Percentiles rank a stretch among this genome's conserved stretches.
phyloP scores from a whole-genome alignment of 1,140 invertebrate genomes.

The Neodiprion virginianus region DNA sequence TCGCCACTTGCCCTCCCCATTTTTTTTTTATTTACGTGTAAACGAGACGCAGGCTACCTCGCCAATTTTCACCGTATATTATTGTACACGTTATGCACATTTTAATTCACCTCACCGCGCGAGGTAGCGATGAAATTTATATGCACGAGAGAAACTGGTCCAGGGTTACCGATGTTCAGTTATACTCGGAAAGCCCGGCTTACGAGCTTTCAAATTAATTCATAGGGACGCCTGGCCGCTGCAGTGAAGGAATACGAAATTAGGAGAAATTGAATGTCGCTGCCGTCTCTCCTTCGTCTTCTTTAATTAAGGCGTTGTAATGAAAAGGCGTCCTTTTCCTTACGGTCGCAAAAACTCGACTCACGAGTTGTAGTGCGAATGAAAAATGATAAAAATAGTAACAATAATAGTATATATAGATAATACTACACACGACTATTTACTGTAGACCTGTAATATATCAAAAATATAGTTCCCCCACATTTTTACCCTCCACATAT shows the following conservation, averaged over 20 bases:
- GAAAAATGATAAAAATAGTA: background rate
- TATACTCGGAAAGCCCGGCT: background rate
- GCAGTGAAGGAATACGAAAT: conserved; percentile 11
- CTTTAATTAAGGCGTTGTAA: background rate
- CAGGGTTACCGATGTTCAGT: too few relatives aligned
- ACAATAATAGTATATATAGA: too few relatives aligned
- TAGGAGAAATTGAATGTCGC: conserved; percentile 5
- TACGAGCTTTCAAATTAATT: conserved; percentile 17
- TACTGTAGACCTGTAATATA: too few relatives aligned
- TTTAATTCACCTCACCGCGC: too few relatives aligned
- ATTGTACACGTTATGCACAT: too few relatives aligned
- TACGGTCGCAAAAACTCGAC: too few relatives aligned
- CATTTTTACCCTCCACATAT: too few relatives aligned
- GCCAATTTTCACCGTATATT: background rate
- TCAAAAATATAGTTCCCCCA: too few relatives aligned
- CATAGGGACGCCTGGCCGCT: conserved; percentile 1
- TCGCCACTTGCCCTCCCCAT: conserved; percentile 4
- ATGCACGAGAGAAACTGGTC: background rate
- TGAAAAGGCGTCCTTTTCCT: too few relatives aligned
- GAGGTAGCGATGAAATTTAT: background rate
- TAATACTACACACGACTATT: too few relatives aligned
- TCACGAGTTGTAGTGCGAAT: background rate
- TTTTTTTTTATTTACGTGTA: background rate
- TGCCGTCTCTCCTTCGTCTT: background rate
- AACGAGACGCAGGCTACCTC: conserved; percentile 8